Base-by-base conservation (phyloP, 2,888 invertebrate species). In the Odontothrips loti region DNA sequence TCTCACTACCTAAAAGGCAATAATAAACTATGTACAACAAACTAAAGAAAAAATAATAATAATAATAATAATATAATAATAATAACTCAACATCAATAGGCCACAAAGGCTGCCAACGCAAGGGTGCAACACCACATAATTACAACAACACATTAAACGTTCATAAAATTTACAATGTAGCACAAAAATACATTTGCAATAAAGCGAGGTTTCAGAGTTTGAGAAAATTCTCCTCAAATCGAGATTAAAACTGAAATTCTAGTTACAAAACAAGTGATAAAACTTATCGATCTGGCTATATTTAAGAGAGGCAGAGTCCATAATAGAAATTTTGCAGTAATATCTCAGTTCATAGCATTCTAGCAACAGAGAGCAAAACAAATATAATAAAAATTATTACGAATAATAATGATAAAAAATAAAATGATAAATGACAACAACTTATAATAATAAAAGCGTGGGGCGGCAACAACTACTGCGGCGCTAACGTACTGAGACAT, bases 1-100 rank as follows among this genome's bases (percentile, higher is more conserved):
- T 75, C 68, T 75, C 68, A 75, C 68, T 75, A 75, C 68, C 68
- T 10, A 75, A 58, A 58, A 75, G 27, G 27, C 27, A 75, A 75
- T 12, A 27, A 75, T 75, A 27, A 75, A 75, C 68, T 75, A 75
- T 75, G n/a, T 75, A 75, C 68, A 75, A 75, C 68, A 75, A 75
- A 75, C 68, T 75, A 75, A 75, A 75, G 23, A 75, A 68, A 51
- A 51, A 20, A 51, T 43, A 43, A 43, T 43, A 43, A 43, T 43
- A 68, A 51, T 6, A 20, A 51, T 43, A 43, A 43, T 43, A 43
- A 43, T 43, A n/a, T n/a, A n/a, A n/a, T n/a, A 51, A 75, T 27
- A 27, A 75, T 75, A 75, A 75, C 68, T n/a, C 68, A 75, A 75
- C 68, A 75, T 75, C 68, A 75, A 75, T 75, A 75, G n/a, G 68